Percentiles rank a stretch among this genome's conserved stretches.
Conservation (phyloP, 1,140 invertebrate genomes). For the Procambarus clarkii region DNA sequence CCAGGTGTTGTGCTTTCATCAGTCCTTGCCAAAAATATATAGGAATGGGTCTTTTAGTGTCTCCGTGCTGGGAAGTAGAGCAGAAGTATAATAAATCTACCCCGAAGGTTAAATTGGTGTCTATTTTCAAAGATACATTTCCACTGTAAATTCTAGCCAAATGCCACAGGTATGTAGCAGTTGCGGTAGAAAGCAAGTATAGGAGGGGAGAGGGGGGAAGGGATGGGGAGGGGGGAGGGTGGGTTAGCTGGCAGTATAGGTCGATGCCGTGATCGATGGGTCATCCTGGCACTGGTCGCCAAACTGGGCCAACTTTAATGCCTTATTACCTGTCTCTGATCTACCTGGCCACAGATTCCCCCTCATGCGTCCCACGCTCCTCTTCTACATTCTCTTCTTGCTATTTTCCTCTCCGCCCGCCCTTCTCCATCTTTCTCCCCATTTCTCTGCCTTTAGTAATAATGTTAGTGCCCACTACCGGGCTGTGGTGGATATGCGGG, state of each 20-base stretch:
- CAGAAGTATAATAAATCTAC: too few relatives aligned
- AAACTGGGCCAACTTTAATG: slow-evolving; percentile 3
- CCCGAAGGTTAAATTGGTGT: too few relatives aligned
- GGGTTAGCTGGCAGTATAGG: neutral
- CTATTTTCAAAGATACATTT: too few relatives aligned
- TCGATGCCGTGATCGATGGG: neutral
- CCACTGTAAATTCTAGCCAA: too few relatives aligned
- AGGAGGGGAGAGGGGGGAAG: neutral
- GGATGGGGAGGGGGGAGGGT: neutral
- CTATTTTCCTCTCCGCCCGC: neutral
- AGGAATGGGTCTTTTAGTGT: too few relatives aligned
- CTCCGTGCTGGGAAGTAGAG: too few relatives aligned
- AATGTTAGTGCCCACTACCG: too few relatives aligned
- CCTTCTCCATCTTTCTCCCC: too few relatives aligned
- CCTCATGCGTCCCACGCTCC: neutral
- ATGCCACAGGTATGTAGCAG: too few relatives aligned
- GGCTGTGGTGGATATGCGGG: too few relatives aligned
- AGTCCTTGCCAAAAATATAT: too few relatives aligned
- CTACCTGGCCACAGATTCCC: neutral
- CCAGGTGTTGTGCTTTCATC: too few relatives aligned
- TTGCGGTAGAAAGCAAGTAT: neutral
- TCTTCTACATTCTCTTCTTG: neutral
- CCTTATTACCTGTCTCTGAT: slow-evolving; percentile 5
- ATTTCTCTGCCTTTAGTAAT: neutral
- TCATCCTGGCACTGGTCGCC: neutral